Evolutionary conservation across 2,113 vertebrate species (phyloP), one percentile per base, ranked within the genome.

Genomic region (Hymenochirus boettgeri): DNA sequence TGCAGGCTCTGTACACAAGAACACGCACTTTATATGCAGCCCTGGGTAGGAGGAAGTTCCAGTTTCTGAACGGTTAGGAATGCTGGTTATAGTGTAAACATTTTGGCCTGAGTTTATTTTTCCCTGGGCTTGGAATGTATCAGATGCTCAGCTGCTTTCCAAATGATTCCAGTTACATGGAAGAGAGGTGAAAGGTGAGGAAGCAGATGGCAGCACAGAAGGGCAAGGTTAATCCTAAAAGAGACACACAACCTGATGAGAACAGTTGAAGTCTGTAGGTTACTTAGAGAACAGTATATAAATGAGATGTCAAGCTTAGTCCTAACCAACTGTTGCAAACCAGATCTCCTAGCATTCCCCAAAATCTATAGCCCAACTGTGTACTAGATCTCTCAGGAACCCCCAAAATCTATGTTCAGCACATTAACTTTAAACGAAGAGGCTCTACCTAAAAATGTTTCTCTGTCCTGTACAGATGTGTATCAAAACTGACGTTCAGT

Each of bases 21-120:
- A 42, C 37, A 42, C n/a, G 37, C 37, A 42, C n/a, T 2, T 17
- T 5, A 15, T 42, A 42, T 5, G 37, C 5, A n/a, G 25, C 27
- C 64, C 11, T 11, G 31, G 24, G 55, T 29, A 9, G 50, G 12
- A 53, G 47, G 47, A 23, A 22, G 46, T 15, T 66, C 45, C 45
- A 21, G 55, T 51, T 66, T 51, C 11, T 21, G 46, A 35, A 4
- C 9, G 18, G 56, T 22, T 25, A 52, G 65, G 65, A 69, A 69
- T 69, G 65, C 33, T 29, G 48, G 56, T 33, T n/a, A 53, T 47
- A 23, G 9, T 60, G 65, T 69, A 69, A 69, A 69, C 65, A 69
- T 22, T 25, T 60, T 45, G 24, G 33, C 65, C 65, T 69, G 65
- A 69, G 65, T 69, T 69, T 69, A 59, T 69, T 69, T n/a, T 59